phyloP scores from a whole-genome alignment of 2,888 invertebrate species.

The Apamea sordens region DNA sequence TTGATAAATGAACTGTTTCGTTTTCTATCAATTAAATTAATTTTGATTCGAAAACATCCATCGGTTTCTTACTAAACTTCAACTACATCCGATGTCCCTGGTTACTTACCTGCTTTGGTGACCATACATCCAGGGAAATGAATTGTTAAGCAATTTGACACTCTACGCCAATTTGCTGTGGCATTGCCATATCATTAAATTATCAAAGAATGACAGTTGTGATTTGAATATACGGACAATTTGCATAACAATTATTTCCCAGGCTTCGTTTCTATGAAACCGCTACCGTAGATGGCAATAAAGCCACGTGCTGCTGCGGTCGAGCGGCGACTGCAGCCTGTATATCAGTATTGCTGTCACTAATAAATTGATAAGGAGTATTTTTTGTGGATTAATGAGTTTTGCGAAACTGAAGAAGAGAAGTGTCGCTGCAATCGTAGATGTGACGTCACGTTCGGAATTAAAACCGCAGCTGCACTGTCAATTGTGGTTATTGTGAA shows the following conservation, averaged over 20 bases:
- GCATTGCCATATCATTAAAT: background rate
- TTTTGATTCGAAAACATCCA: too few species aligned
- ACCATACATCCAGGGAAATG: too few species aligned
- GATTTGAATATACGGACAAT: background rate
- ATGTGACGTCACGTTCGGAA: background rate
- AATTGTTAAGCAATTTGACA: too few species aligned
- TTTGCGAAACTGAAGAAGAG: background rate
- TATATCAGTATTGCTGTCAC: background rate
- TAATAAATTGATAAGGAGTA: background rate
- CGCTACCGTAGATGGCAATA: background rate
- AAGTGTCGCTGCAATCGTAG: background rate
- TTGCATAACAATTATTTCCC: background rate
- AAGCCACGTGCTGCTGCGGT: background rate
- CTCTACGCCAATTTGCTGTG: background rate
- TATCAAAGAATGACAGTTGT: background rate
- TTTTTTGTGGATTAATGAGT: background rate
- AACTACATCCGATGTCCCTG: too few species aligned
- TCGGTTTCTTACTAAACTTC: too few species aligned
- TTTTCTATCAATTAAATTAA: too few species aligned
- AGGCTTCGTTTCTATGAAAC: background rate
- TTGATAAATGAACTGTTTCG: too few species aligned
- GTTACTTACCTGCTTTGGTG: too few species aligned
- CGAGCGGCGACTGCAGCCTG: background rate
- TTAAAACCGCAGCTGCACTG: background rate
- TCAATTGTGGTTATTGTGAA: background rate